Base-by-base conservation (phyloP, 1,140 invertebrate genomes). In the Pseudobourletiella spinata region DNA sequence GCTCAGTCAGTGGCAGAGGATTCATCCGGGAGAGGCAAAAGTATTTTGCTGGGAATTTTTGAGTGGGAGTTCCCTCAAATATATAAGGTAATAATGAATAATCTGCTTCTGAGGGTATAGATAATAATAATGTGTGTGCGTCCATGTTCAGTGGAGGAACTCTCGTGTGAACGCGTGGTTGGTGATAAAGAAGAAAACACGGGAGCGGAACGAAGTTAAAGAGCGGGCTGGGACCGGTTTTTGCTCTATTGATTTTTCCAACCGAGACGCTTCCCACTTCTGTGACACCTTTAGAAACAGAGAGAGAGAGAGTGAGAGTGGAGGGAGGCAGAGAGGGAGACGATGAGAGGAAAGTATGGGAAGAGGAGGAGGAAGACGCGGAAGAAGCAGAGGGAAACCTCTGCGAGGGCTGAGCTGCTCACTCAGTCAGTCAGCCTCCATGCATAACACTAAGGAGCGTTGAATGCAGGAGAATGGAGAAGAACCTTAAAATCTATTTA, bases 401-500 rank as follows among this genome's bases (percentile, higher is more conserved):
- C 24, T 43, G 6, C n/a, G 8, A 8, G n/a, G 35, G 8, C 8
- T 46, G 8, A 8, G 18, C 8, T 6, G 44, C 18, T 46, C 35
- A 39, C 8, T 39, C 8, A 11, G 35, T n/a, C 8, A 11, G 35
- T 8, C 8, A 8, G 44, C 44, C 6, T 46, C 15, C 44, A 30
- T 55, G 52, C 29, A 55, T 55, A 35, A 32, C 28, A 35, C 8
- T 18, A 42, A 43, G 3, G 39, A 57, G 22, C 20, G 24, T 1
- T 39, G 29, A 42, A 24, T 52, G 48, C 24, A 62, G 57, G 48
- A 42, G 54, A 50, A 32, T 57, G 59, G 35, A 43, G 30, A 55
- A 30, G 51, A 64, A 64, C 63, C 63, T 64, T 64, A 64, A 64
- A 64, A 64, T 64, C 63, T 64, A 64, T 64, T 64, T 64, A 64